Base-by-base conservation (phyloP, 2,113 vertebrate species). In the Takifugu flavidus region DNA sequence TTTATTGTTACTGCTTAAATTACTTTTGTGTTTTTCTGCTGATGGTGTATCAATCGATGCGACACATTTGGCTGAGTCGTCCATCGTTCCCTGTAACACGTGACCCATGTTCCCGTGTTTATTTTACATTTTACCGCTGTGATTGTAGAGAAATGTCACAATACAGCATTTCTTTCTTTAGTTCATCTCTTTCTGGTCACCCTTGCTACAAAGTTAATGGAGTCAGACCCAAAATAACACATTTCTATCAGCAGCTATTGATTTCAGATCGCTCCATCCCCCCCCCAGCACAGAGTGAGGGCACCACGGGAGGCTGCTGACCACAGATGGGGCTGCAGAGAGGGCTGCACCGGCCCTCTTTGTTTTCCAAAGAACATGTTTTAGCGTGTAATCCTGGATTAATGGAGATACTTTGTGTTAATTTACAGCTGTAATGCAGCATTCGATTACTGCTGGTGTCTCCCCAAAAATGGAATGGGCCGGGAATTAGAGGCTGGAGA, bases 341-440 rank as follows among this genome's bases (percentile, higher is more conserved):
- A 80, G 85, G 82, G 87, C 85, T 80, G 74, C 56, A 59, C 65
- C 82, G 87, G 87, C 88, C 89, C 91, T 90, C 87, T 86, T 87
- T 89, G 89, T 93, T 92, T 92, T 91, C 91, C 91, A 91, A 90
- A 90, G 89, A 89, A 89, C 89, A 89, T 85, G 88, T 90, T 88
- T 47, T 89, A 84, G 83, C 78, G 89, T 94, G 91, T 98, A 96
- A 95, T 96, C 93, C 89, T 86, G 91, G 94, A 94, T 96, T 94
- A 95, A 82, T 73, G 44, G 91, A 84, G 85, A 88, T 92, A 93
- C 82, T 93, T 91, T 90, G 91, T 91, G 91, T 91, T 93, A 90
- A 93, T 95, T 94, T 94, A 86, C 89, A 90, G 91, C 89, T 90
- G 86, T 91, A 91, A 92, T 92, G 86, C 90, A 74, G 75, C 63